Conservation (phyloP, 1,140 invertebrate genomes). For the Linepithema humile region DNA sequence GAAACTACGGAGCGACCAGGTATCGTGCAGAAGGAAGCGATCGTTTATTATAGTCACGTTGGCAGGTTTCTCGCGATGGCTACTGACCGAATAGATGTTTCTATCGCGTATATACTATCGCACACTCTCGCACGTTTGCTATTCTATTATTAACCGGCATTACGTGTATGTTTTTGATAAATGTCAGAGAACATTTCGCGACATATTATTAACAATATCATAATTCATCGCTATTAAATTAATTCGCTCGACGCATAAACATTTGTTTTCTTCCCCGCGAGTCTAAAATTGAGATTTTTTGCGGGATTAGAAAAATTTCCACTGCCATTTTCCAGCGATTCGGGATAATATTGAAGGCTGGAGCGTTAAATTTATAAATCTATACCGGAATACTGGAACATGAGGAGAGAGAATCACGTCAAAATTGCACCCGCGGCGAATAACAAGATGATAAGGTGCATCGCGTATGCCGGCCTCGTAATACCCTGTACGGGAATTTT, state of each 20-base stretch:
- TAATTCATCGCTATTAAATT: not conserved
- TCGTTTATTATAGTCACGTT: constrained; percentile 69
- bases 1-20: not conserved
- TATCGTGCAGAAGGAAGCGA: constrained; percentile 60
- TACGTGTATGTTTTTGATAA: not conserved
- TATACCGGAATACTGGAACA: not conserved
- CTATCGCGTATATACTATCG: constrained; percentile 56
- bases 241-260: not conserved
- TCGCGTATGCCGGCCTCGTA: not conserved
- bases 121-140: constrained; percentile 3
- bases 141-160: not conserved
- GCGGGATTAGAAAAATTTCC: not conserved
- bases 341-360: not conserved
- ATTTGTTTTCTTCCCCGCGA: not conserved
- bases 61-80: constrained; percentile 49
- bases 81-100: constrained; percentile 68
- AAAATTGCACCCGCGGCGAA: constrained; percentile 11
- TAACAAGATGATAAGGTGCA: not conserved
- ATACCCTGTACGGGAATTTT: not conserved
- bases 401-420: not conserved
- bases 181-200: not conserved
- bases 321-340: not conserved
- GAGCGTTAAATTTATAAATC: not conserved
- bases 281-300: too few relatives aligned
- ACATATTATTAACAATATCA: not conserved